Percentiles rank a stretch among this genome's conserved stretches.
These are phyloP conservation scores for Vanacampus margaritifer DNA, from an alignment of 2,113 vertebrate species.

Conservation along the genomic window DNA sequence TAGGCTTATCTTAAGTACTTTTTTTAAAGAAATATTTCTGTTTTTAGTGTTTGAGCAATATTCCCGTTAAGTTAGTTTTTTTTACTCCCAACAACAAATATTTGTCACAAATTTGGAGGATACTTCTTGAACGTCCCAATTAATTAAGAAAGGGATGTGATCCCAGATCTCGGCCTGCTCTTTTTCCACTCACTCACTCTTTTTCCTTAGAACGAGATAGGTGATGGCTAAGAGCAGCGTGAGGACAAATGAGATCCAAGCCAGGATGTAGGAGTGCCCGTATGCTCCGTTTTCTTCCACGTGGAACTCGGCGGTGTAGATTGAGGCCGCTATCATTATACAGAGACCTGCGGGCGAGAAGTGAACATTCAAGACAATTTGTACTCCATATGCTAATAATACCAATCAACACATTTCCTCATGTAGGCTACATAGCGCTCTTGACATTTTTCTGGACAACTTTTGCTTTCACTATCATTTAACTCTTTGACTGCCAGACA, in stretches of 20 bases:
- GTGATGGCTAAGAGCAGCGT: constrained; percentile 84
- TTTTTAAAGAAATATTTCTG: constrained; percentile 17
- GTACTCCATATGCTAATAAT: neutral
- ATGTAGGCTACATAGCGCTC: neutral
- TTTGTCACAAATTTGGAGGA: constrained; percentile 17
- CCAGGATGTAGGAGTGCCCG: constrained; percentile 88
- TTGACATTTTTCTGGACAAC: neutral
- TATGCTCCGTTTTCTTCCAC: constrained; percentile 67
- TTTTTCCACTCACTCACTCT: constrained; percentile 61
- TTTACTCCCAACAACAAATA: constrained; percentile 19
- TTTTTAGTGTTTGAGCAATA: constrained; percentile 25
- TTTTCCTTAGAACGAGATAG: constrained; percentile 92
- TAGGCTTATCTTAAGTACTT: constrained; percentile 17
- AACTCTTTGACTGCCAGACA: too few relatives aligned
- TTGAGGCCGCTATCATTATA: constrained; percentile 88
- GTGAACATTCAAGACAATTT: neutral
- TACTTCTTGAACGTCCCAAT: constrained; percentile 14
- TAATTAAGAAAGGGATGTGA: constrained; percentile 15
- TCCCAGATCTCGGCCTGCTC: constrained; percentile 15
- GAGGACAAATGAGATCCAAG: constrained; percentile 91
- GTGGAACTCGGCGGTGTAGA: constrained; percentile 87
- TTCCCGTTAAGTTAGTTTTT: too few relatives aligned
- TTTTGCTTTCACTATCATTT: too few relatives aligned
- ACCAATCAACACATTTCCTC: neutral
- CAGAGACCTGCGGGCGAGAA: constrained; percentile 76